Conservation (phyloP, 2,113 vertebrate species). For the Gymnogyps californianus region DNA sequence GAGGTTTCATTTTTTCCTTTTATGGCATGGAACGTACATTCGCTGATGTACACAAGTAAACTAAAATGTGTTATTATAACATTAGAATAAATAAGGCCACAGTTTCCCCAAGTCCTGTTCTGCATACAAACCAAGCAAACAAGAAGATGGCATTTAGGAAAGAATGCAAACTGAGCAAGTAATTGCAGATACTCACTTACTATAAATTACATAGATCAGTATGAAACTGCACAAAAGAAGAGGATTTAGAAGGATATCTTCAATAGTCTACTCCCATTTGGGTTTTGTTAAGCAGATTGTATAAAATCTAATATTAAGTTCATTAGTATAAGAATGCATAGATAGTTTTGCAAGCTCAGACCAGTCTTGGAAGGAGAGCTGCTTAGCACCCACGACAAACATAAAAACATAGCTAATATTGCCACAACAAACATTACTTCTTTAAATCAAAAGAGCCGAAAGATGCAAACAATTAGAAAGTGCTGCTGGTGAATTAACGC, state of each 20-base stretch:
- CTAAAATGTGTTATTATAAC: background rate
- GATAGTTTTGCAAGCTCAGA: background rate
- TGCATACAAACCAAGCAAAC: background rate
- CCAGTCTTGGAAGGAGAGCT: background rate
- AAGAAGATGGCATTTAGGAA: background rate
- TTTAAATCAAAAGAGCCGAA: background rate
- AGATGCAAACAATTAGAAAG: background rate
- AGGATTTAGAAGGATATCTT: background rate
- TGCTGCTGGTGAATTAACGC: background rate
- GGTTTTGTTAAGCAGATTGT: background rate
- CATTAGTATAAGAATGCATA: background rate
- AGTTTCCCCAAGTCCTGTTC: background rate
- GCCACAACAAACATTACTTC: background rate
- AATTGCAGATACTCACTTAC: background rate
- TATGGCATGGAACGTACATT: background rate
- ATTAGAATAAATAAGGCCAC: background rate
- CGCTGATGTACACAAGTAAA: background rate
- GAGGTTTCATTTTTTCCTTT: background rate
- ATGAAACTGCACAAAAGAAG: background rate
- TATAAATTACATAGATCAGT: background rate
- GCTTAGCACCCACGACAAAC: background rate
- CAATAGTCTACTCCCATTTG: background rate
- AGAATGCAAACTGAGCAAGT: background rate
- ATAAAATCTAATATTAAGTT: background rate
- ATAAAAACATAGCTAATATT: background rate